Conservation (phyloP, 2,888 invertebrate genomes). For the Eumacrocentrus americanus region DNA sequence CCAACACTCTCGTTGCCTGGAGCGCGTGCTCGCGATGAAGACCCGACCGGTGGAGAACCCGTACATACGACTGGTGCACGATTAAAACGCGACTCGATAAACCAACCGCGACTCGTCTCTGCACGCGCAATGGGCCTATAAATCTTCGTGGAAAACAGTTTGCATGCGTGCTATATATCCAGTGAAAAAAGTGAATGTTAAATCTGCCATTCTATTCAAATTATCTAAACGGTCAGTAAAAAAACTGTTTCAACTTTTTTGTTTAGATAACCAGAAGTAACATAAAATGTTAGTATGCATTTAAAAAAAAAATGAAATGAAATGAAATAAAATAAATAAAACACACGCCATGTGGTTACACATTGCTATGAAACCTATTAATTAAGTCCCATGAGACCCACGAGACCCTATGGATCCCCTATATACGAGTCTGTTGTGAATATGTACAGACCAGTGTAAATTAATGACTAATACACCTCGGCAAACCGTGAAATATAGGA, state of each 20-base stretch:
- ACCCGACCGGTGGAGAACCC: not conserved
- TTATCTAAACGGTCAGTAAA: too few relatives aligned
- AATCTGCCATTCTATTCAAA: too few relatives aligned
- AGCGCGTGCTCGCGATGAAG: slow-evolving; percentile 32
- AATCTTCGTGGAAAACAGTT: too few relatives aligned
- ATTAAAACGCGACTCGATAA: not conserved
- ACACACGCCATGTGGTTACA: slow-evolving; percentile 24
- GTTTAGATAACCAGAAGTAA: too few relatives aligned
- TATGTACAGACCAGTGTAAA: slow-evolving; percentile 10
- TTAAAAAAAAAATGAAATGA: not conserved
- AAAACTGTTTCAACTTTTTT: too few relatives aligned
- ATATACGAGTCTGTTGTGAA: slow-evolving; percentile 8
- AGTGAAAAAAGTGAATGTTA: too few relatives aligned
- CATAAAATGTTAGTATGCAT: too few relatives aligned
- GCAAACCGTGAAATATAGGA: slow-evolving; percentile 54
- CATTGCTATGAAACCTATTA: slow-evolving; percentile 15
- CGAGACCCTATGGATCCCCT: slow-evolving; percentile 1
- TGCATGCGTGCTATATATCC: too few relatives aligned
- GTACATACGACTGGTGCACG: not conserved
- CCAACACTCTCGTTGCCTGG: slow-evolving; percentile 31
- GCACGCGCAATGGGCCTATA: too few relatives aligned
- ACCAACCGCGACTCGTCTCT: too few relatives aligned
- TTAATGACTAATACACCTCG: slow-evolving; percentile 32
- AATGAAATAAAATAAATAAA: not conserved
- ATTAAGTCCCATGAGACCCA: slow-evolving; percentile 22